A percentile compares a stretch with the other conserved stretches of the same genome.
Conservation (phyloP, 1,140 invertebrate genomes). For the Drosophila arawakana region DNA sequence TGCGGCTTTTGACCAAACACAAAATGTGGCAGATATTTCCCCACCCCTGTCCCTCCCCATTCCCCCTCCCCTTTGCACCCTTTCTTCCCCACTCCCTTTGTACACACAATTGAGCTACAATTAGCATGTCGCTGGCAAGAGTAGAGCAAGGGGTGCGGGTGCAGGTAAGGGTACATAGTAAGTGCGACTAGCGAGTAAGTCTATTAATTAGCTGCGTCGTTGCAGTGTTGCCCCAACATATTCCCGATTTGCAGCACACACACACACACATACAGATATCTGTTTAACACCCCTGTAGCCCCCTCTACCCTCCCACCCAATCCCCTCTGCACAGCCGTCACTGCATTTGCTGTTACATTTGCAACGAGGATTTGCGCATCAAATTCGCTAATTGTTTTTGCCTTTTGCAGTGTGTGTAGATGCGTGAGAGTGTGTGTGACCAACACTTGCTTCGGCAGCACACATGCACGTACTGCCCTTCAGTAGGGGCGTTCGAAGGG, state of each 20-base stretch:
- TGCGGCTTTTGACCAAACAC: slow-evolving; percentile 15
- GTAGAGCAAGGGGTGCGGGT: neutral
- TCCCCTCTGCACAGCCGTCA: neutral
- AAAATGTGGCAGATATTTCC: slow-evolving; percentile 7
- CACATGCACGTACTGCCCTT: neutral
- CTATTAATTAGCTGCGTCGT: slow-evolving; percentile 18
- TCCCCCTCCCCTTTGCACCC: neutral
- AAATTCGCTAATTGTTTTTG: slow-evolving; percentile 83
- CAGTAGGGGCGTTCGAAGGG: too few species aligned
- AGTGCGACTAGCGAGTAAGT: slow-evolving; percentile 25
- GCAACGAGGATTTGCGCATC: slow-evolving; percentile 76
- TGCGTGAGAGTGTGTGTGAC: slow-evolving; percentile 5
- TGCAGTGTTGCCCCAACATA: neutral
- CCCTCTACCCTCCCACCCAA: neutral
- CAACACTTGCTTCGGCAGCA: slow-evolving; percentile 30
- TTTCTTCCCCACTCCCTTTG: neutral
- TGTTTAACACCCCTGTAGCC: neutral
- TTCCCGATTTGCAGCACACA: slow-evolving; percentile 5
- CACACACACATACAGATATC: neutral
- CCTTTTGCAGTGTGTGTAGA: slow-evolving; percentile 35
- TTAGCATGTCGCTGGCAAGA: neutral
- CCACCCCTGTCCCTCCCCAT: neutral
- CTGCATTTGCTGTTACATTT: slow-evolving; percentile 40
- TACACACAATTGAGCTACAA: slow-evolving; percentile 12
- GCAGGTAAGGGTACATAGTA: neutral